phyloP scores from a whole-genome alignment of 2,888 invertebrate genomes.

The Argyresthia albistria region DNA sequence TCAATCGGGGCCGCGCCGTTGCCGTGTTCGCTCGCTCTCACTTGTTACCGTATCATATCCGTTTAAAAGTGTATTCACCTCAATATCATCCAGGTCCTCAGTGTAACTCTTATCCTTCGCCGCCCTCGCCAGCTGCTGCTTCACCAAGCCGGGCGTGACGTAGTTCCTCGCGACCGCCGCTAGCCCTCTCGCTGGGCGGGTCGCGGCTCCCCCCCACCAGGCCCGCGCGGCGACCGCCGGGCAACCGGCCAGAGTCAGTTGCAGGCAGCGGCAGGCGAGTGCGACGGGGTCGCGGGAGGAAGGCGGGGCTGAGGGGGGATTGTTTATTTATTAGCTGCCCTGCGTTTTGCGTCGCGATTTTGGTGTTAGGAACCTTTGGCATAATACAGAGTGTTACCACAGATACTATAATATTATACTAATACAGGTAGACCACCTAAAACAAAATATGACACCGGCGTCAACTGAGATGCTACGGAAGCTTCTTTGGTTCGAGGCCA shows the following conservation, averaged over 20 bases:
- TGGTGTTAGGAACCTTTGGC: too few relatives aligned
- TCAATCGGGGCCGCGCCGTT: too few relatives aligned
- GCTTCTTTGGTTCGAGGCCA: too few relatives aligned
- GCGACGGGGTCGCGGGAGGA: conserved; percentile 65
- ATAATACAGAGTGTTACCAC: too few relatives aligned
- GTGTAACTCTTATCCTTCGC: not conserved
- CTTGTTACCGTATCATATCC: too few relatives aligned
- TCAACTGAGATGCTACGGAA: too few relatives aligned
- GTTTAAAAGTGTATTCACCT: not conserved
- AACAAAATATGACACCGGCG: too few relatives aligned
- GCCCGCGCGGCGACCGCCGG: conserved; percentile 74
- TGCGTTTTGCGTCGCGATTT: too few relatives aligned
- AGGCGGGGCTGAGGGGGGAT: conserved; percentile 9
- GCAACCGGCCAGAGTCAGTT: conserved; percentile 73
- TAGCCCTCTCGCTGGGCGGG: conserved; percentile 71
- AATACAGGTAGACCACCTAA: too few relatives aligned
- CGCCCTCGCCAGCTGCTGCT: not conserved
- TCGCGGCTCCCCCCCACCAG: conserved; percentile 78
- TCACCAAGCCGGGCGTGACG: conserved; percentile 1
- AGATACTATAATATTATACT: too few relatives aligned
- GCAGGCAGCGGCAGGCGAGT: conserved; percentile 77
- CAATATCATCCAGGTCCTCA: not conserved
- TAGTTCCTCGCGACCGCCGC: not conserved
- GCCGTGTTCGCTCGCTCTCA: too few relatives aligned
- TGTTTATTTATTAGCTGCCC: not conserved